These are phyloP conservation scores for Volucella inanis DNA, from an alignment of 2,888 invertebrate species.

Conservation along the genomic window DNA sequence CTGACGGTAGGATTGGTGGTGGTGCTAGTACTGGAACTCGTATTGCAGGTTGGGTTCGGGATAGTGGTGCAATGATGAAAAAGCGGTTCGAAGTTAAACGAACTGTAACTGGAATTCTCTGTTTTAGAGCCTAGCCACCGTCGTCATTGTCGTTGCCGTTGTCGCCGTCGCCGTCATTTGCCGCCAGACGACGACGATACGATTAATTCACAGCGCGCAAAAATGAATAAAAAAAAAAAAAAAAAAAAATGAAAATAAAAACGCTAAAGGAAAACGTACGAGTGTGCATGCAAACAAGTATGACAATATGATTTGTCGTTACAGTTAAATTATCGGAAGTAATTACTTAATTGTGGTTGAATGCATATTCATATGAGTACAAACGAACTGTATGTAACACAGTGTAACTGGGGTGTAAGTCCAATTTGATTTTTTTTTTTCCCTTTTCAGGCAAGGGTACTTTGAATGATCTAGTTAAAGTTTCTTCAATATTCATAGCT, in stretches of 20 bases:
- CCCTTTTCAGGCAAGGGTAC: neutral
- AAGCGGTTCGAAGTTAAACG: slow-evolving; percentile 71
- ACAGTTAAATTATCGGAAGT: slow-evolving; percentile 63
- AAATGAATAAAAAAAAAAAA: slow-evolving; percentile 26
- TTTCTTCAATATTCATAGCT: too few species aligned
- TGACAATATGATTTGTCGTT: slow-evolving; percentile 58
- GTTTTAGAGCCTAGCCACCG: slow-evolving; percentile 16
- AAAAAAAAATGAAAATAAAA: slow-evolving; percentile 10
- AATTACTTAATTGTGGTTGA: slow-evolving; percentile 64
- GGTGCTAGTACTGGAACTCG: neutral
- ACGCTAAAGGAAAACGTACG: slow-evolving; percentile 1
- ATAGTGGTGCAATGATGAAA: slow-evolving; percentile 48
- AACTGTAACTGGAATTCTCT: slow-evolving; percentile 70
- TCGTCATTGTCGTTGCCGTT: slow-evolving; percentile 12
- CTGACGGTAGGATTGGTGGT: neutral
- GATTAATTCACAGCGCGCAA: slow-evolving; percentile 52
- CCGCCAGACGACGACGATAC: slow-evolving; percentile 55
- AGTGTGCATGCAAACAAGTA: slow-evolving; percentile 36
- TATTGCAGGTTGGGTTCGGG: slow-evolving; percentile 4
- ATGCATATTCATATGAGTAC: slow-evolving; percentile 50
- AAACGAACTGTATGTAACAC: too few species aligned
- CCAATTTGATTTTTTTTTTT: slow-evolving; percentile 13
- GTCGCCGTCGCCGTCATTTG: slow-evolving; percentile 5
- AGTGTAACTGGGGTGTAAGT: slow-evolving; percentile 48
- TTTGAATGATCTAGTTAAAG: neutral